A percentile compares a stretch with the other conserved stretches of the same genome.
These are phyloP conservation scores for Camponotus vicinus DNA, from an alignment of 1,140 invertebrate species.

Conservation along the genomic window DNA sequence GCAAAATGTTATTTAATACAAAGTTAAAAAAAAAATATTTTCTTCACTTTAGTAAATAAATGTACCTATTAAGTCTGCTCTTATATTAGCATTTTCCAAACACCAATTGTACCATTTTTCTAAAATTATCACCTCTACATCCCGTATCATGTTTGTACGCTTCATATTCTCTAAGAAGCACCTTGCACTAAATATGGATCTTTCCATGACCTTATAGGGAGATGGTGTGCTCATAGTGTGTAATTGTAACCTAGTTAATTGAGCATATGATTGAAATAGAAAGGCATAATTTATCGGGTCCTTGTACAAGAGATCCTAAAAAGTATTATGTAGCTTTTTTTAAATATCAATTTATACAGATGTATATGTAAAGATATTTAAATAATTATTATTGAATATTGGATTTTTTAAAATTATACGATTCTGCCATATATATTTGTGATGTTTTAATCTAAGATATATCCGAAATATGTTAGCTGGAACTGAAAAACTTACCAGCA, in stretches of 20 bases:
- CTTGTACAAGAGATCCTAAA: slow-evolving; percentile 94
- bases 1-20: slow-evolving; percentile 74
- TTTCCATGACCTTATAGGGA: slow-evolving; percentile 95
- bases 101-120: slow-evolving; percentile 95
- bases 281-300: slow-evolving; percentile 93
- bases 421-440: background rate
- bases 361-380: background rate
- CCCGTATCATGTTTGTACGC: slow-evolving; percentile 71
- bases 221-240: slow-evolving; percentile 89
- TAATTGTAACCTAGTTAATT: slow-evolving; percentile 94
- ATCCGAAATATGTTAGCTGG: background rate
- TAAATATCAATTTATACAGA: background rate
- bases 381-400: background rate
- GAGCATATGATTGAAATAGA: slow-evolving; percentile 96
- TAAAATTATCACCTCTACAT: slow-evolving; percentile 89
- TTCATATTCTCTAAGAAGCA: slow-evolving; percentile 83
- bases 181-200: slow-evolving; percentile 92
- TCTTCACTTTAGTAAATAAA: background rate
- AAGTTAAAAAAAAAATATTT: background rate
- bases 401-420: background rate
- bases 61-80: slow-evolving; percentile 94
- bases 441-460: background rate
- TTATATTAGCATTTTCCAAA: slow-evolving; percentile 89
- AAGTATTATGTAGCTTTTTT: slow-evolving; percentile 35
- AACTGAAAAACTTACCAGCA: slow-evolving; percentile 88